Evolutionary conservation across 1,140 invertebrate species (phyloP).

Genomic region (Temnothorax longispinosus): DNA sequence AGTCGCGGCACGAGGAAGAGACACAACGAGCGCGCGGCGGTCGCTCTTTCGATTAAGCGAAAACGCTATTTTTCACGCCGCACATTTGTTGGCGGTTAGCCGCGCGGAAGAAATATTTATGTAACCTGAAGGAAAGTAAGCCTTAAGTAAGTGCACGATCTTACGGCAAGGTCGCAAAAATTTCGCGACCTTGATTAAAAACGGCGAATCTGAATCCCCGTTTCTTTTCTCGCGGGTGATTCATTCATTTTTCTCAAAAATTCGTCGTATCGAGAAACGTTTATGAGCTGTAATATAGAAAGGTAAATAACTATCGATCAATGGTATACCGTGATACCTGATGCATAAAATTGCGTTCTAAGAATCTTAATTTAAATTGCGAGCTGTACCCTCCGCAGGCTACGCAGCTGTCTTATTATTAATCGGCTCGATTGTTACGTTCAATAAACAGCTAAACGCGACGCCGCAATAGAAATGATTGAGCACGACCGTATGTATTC

Average conservation of each 20-base stretch:
- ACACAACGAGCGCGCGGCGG: neutral
- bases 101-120: neutral
- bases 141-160: neutral
- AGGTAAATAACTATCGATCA: constrained; percentile 18
- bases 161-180: neutral
- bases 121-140: neutral
- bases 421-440: constrained; percentile 43
- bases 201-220: too few species aligned
- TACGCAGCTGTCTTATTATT: constrained; percentile 24
- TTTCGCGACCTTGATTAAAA: neutral
- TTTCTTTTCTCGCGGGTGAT: too few species aligned
- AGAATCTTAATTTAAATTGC: constrained; percentile 27
- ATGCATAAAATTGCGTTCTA: neutral
- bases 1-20: constrained; percentile 11
- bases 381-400: neutral
- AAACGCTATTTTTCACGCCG: neutral
- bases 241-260: neutral
- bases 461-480: neutral
- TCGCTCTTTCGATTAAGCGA: constrained; percentile 35
- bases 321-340: neutral
- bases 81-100: neutral
- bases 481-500: constrained; percentile 12
- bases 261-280: neutral
- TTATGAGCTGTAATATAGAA: neutral
- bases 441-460: constrained; percentile 35